Evolutionary conservation across 2,888 invertebrate genomes (phyloP), one percentile per base, ranked within the genome.

Genomic region (Papilio protenor): DNA sequence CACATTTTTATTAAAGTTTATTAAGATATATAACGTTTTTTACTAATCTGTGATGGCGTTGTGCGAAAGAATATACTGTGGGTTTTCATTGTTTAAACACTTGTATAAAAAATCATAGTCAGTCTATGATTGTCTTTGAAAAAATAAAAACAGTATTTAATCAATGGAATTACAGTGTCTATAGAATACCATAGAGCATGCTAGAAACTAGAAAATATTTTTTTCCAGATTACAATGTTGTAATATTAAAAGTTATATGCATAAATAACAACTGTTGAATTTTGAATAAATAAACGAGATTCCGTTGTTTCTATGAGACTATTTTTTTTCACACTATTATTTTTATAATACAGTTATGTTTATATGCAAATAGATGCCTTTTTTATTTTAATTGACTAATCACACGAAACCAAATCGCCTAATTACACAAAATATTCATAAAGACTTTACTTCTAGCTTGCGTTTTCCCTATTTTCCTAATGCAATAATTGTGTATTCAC

Each of bases 1-100:
- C 10, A n/a, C 57, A 73, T 73, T 73, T 73, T 59, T 59, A 33
- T 57, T 73, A 4, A 59, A 59, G 23, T 73, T 73, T 73, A 21
- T 23, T 16, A 45, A 73, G 23, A 61, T 47, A 61, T 61, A 45
- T 66, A 64, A 40, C 40, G 66, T 66, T 40, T 66, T 40, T 40
- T 40, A 64, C 64, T 64, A 16, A n/a, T 40, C 66, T 66, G 66
- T 66, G 66, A 66, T 66, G 66, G 66, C 16, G n/a, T 33, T 64
- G 33, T 40, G 66, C n/a, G 40, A 66, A 66, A 40, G 66, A 40
- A 40, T n/a, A 64, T n/a, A 18, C 12, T 40, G 6, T 66, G 4
- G 11, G 16, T n/a, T 40, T 40, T 2, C 11, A n/a, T 5, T 61
- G 23, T 59, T 61, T 5, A 27, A 61, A 61, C 16, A 16, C 2